Evolutionary conservation across 2,888 invertebrate genomes (phyloP).

Genomic region (Eupeodes luniger): DNA sequence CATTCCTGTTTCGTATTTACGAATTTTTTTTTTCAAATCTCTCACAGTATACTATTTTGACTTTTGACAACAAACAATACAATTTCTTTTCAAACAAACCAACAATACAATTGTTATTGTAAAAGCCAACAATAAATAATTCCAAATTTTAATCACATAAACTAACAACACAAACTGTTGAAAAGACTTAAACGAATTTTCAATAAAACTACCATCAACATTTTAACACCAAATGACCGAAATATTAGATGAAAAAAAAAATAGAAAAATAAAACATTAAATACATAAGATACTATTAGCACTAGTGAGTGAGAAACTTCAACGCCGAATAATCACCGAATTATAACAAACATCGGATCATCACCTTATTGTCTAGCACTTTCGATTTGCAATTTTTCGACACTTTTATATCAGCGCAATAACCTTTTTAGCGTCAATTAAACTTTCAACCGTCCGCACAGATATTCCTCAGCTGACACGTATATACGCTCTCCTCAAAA

Average conservation of each 20-base stretch:
- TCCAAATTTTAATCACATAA: constrained; percentile 23
- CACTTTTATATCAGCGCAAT: constrained; percentile 80
- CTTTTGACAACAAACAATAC: neutral
- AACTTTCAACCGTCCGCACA: constrained; percentile 82
- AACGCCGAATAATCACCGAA: constrained; percentile 69
- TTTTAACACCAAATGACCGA: constrained; percentile 27
- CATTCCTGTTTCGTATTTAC: constrained; percentile 65
- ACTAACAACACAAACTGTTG: constrained; percentile 47
- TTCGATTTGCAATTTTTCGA: constrained; percentile 79
- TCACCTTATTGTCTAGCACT: constrained; percentile 80
- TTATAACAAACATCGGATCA: constrained; percentile 77
- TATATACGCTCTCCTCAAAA: constrained; percentile 79
- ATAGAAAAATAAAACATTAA: neutral
- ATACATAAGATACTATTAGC: constrained; percentile 51
- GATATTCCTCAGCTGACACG: constrained; percentile 80
- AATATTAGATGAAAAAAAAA: neutral
- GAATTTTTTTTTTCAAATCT: neutral
- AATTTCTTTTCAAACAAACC: constrained; percentile 6
- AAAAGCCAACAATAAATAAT: neutral
- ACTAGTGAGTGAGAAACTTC: constrained; percentile 61
- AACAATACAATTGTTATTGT: neutral
- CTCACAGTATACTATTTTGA: neutral
- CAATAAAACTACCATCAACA: constrained; percentile 34
- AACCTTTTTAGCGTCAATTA: constrained; percentile 81
- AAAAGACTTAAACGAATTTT: constrained; percentile 36